Percentiles rank a stretch among this genome's conserved stretches.
Conservation (phyloP, 2,888 invertebrate genomes). For the Parnassius apollo region DNA sequence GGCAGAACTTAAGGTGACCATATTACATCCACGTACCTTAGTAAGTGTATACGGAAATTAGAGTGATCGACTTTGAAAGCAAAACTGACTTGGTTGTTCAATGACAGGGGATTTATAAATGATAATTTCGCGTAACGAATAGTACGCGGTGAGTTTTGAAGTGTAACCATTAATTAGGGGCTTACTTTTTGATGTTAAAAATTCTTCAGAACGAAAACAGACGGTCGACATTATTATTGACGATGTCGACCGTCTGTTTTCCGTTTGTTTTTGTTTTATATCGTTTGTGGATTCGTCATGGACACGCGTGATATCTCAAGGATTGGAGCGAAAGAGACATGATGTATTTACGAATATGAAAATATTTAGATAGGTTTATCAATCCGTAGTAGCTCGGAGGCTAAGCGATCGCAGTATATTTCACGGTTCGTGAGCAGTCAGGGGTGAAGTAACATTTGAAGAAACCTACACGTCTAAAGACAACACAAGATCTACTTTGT, state of each 20-base stretch:
- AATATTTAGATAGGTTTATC: conserved; percentile 5
- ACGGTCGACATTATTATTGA: conserved; percentile 10
- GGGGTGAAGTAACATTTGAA: too few relatives aligned
- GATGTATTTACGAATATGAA: too few relatives aligned
- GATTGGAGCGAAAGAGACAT: not conserved
- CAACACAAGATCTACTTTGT: too few relatives aligned
- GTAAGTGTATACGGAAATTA: not conserved
- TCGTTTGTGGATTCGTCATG: not conserved
- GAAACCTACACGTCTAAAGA: too few relatives aligned
- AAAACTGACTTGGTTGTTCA: not conserved
- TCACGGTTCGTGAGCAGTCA: too few relatives aligned
- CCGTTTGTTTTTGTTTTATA: conserved; percentile 4
- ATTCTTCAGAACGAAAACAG: not conserved
- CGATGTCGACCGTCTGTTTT: too few relatives aligned
- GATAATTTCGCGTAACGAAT: conserved; percentile 7
- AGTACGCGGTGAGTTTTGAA: conserved; percentile 16
- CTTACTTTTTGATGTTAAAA: conserved; percentile 20
- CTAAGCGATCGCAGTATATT: too few relatives aligned
- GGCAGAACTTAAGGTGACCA: too few relatives aligned
- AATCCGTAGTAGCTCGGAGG: too few relatives aligned
- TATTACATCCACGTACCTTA: too few relatives aligned
- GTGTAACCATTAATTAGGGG: conserved; percentile 19
- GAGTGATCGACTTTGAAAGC: conserved; percentile 15
- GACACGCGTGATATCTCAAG: conserved; percentile 8
- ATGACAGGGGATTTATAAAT: not conserved